Base-by-base conservation (phyloP, 2,888 invertebrate species). In the Bombyx huttoni region DNA sequence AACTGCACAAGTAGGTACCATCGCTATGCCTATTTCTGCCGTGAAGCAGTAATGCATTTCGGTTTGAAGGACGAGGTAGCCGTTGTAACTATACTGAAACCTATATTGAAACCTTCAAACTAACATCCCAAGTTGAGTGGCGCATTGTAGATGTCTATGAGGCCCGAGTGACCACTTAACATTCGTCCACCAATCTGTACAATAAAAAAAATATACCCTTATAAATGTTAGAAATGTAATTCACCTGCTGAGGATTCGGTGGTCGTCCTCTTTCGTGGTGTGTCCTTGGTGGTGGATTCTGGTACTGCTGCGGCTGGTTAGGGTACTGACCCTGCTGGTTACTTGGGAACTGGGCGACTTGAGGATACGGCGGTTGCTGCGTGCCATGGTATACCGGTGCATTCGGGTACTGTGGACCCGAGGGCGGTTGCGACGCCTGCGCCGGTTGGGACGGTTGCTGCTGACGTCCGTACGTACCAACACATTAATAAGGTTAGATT, bases 401-500 rank as follows among this genome's bases (percentile, higher is more conserved):
- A 86, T 64, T 88, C 86, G 73, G 87, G 86, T 81, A 86, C 81
- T 65, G 86, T 86, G 73, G 82, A 73, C 80, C 83, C 81, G 85
- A 86, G 69, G 70, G 85, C 83, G 76, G 87, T 80, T 89, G 89
- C 81, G 86, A 85, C 80, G 81, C 82, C 81, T 81, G 86, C 77
- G 80, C 78, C 77, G 83, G 85, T 86, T 88, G 89, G 83, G 86
- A 85, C 84, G 86, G 82, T 87, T 88, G 88, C 87, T 89, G 88
- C 88, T 88, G 87, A 87, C 88, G 88, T 88, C 88, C 88, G 87
- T 88, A 88, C 88, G 88, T 80, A 88, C 87, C 88, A 88, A 88
- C 85, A 88, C 88, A 88, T 88, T 88, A 88, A 87, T 87, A 86
- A 88, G 88, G 88, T 88, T 88, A 88, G 88, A 87, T 88, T 88